Evolutionary conservation across 64 coral and sea anemone species (phyloP).

Genomic region (Pocillopora damicornis): DNA sequence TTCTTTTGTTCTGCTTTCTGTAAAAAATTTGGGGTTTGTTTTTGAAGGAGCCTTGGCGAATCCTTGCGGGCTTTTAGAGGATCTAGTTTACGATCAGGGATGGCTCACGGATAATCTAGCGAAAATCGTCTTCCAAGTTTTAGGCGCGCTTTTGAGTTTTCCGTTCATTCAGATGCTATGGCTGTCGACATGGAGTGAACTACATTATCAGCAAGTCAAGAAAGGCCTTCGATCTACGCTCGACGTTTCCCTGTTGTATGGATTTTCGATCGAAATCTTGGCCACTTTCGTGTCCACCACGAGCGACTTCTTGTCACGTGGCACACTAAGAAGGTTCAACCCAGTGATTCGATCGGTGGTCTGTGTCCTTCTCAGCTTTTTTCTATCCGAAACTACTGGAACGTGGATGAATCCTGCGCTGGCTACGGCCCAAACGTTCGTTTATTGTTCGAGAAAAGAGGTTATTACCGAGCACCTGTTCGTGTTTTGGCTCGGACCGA

Average conservation of each 20-base stretch:
- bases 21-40: constrained; percentile 78
- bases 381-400: constrained; percentile 75
- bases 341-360: constrained; percentile 55
- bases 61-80: constrained; percentile 72
- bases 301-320: constrained; percentile 73
- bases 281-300: constrained; percentile 60
- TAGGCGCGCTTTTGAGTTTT: constrained; percentile 69
- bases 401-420: constrained; percentile 88
- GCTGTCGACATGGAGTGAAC: constrained; percentile 62
- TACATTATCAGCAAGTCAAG: constrained; percentile 68
- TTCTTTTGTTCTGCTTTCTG: constrained; percentile 63
- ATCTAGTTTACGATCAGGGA: constrained; percentile 44
- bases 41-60: constrained; percentile 64
- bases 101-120: constrained; percentile 40
- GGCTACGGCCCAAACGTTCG: constrained; percentile 77
- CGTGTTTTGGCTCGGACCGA: constrained; percentile 83
- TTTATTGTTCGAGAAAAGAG: constrained; percentile 42
- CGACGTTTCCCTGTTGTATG: constrained; percentile 60
- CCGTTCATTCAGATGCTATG: constrained; percentile 71
- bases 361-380: constrained; percentile 56
- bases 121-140: constrained; percentile 57
- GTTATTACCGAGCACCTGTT: constrained; percentile 67
- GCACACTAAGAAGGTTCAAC: constrained; percentile 47
- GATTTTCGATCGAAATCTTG: constrained; percentile 66
- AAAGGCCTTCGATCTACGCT: constrained; percentile 69